phyloP scores from a whole-genome alignment of 2,113 vertebrate genomes.

The Cololabis saira region DNA sequence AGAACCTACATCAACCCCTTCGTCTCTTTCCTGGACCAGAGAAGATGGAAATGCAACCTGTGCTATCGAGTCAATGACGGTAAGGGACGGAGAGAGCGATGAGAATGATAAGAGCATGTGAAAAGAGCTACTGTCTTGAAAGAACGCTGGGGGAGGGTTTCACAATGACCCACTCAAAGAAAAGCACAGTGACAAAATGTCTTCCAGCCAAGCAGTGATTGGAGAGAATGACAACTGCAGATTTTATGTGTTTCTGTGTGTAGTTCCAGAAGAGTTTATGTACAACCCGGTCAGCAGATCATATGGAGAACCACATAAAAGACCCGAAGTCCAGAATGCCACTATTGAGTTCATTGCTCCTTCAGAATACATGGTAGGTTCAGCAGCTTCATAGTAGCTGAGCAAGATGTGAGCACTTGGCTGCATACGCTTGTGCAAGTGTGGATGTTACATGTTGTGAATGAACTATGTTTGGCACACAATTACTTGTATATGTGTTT shows the following conservation, averaged over 20 bases:
- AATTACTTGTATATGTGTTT: background rate
- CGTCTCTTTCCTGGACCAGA: constrained; percentile 94
- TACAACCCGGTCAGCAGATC: constrained; percentile 96
- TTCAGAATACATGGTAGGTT: constrained; percentile 95
- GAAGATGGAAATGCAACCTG: constrained; percentile 97
- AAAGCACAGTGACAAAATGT: background rate
- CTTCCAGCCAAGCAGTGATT: background rate
- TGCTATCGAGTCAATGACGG: constrained; percentile 97
- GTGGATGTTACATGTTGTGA: no score
- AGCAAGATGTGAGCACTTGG: no score
- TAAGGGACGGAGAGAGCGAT: constrained; percentile 55
- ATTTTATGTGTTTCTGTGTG: constrained; percentile 14
- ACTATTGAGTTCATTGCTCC: constrained; percentile 98
- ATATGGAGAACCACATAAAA: constrained; percentile 94
- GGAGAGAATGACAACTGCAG: background rate
- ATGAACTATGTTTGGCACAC: background rate
- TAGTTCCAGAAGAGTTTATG: constrained; percentile 98
- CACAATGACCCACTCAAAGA: no score
- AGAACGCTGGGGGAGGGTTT: background rate
- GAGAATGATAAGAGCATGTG: background rate
- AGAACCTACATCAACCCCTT: constrained; percentile 98
- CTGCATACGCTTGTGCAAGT: no score
- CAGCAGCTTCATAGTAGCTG: background rate
- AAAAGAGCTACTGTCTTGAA: constrained; percentile 3
- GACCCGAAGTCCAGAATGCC: constrained; percentile 95